Percentiles rank a stretch among this genome's conserved stretches.
Conservation (phyloP, 2,797 vertebrate species). For the Triplophysa bombifrons region DNA sequence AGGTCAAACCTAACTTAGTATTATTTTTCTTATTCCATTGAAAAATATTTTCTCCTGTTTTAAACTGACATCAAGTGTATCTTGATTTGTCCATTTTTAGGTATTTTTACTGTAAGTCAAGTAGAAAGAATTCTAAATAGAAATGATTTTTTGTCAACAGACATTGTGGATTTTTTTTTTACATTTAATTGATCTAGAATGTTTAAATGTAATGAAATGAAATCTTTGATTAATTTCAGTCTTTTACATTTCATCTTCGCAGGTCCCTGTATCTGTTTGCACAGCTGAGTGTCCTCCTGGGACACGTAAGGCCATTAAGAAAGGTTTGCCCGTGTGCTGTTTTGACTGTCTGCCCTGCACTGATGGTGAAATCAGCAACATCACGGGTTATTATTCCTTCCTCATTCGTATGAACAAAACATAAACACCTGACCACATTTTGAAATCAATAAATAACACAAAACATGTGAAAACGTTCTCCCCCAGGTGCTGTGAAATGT, state of each 20-base stretch:
- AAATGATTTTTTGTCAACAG: too few species aligned
- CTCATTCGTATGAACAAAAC: neutral
- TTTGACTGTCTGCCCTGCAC: slow-evolving; percentile 65
- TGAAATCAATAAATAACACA: neutral
- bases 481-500: slow-evolving; percentile 69
- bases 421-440: neutral
- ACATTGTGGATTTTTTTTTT: too few species aligned
- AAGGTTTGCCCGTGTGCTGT: slow-evolving; percentile 63
- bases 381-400: slow-evolving; percentile 47
- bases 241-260: neutral
- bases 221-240: neutral
- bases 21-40: too few species aligned
- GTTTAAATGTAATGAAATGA: too few species aligned
- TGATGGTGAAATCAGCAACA: slow-evolving; percentile 62
- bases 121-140: too few species aligned
- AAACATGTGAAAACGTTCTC: neutral
- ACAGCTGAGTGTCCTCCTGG: slow-evolving; percentile 59
- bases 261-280: slow-evolving; percentile 68
- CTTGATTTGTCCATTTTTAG: too few species aligned
- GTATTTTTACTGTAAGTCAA: too few species aligned
- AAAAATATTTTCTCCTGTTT: too few species aligned
- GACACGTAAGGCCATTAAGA: slow-evolving; percentile 59
- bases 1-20: too few species aligned
- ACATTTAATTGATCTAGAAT: too few species aligned
- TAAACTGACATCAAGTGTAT: too few species aligned